phyloP scores from a whole-genome alignment of 2,113 vertebrate genomes.

The Pholis gunnellus region DNA sequence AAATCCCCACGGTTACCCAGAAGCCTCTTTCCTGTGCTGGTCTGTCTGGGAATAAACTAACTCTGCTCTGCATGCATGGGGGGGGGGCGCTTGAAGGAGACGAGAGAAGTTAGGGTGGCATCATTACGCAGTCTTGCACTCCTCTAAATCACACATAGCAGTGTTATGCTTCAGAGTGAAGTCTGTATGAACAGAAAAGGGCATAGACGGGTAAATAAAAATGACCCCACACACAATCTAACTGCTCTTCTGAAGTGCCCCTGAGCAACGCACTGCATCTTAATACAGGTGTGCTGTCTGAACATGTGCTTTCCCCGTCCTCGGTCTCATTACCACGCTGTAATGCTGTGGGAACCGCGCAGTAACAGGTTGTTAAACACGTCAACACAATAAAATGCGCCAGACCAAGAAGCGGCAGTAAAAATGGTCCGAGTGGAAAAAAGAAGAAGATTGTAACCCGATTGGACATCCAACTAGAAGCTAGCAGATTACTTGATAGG shows the following conservation, averaged over 20 bases:
- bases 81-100: neutral
- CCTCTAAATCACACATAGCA: constrained; percentile 16
- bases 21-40: constrained; percentile 62
- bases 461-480: neutral
- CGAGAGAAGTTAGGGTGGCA: constrained; percentile 41
- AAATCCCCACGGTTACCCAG: constrained; percentile 81
- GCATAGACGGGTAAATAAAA: neutral
- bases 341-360: constrained; percentile 28
- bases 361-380: constrained; percentile 49
- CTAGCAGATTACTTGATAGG: neutral
- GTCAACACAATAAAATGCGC: neutral
- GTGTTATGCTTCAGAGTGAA: neutral
- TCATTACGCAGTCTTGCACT: constrained; percentile 28
- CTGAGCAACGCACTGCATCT: constrained; percentile 17
- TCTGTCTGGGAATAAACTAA: constrained; percentile 56
- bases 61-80: constrained; percentile 48
- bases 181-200: neutral
- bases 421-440: no score
- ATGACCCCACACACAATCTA: neutral
- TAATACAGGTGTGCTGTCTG: constrained; percentile 18
- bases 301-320: constrained; percentile 19
- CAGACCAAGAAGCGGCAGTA: neutral
- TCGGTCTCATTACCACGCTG: neutral
- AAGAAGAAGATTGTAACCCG: neutral
- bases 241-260: constrained; percentile 21